Conservation (phyloP, 1,140 invertebrate species). For the Aphidius ervi region DNA sequence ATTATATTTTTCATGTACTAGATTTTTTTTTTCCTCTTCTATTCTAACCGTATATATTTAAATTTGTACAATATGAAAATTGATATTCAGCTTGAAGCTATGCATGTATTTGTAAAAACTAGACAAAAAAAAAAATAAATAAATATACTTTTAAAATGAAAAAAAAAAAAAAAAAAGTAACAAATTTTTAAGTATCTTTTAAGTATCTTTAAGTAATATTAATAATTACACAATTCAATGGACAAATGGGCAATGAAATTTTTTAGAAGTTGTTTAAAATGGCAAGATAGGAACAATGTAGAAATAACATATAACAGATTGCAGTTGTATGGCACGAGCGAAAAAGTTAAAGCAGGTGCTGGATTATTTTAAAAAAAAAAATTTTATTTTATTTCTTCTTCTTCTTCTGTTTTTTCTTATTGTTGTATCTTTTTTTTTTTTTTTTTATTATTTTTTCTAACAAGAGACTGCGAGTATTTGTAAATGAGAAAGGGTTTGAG, state of each 20-base stretch:
- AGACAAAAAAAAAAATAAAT: too few species aligned
- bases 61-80: too few species aligned
- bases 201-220: too few species aligned
- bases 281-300: slow-evolving; percentile 23
- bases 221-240: too few species aligned
- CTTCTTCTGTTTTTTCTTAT: slow-evolving; percentile 1
- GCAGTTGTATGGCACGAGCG: slow-evolving; percentile 46
- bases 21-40: too few species aligned
- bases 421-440: too few species aligned
- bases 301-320: slow-evolving; percentile 43
- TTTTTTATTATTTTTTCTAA: too few species aligned
- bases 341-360: slow-evolving; percentile 44
- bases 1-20: too few species aligned
- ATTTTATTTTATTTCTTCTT: not conserved
- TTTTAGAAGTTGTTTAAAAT: slow-evolving; percentile 17
- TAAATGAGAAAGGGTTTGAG: slow-evolving; percentile 26
- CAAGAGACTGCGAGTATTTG: not conserved
- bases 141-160: not conserved
- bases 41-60: too few species aligned
- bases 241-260: slow-evolving; percentile 7
- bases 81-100: too few species aligned
- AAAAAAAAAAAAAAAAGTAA: slow-evolving; percentile 15
- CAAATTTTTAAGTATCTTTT: not conserved
- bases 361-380: slow-evolving; percentile 36
- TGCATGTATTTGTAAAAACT: too few species aligned